phyloP scores from a whole-genome alignment of 2,888 invertebrate species.

The Polymixis lichenea region DNA sequence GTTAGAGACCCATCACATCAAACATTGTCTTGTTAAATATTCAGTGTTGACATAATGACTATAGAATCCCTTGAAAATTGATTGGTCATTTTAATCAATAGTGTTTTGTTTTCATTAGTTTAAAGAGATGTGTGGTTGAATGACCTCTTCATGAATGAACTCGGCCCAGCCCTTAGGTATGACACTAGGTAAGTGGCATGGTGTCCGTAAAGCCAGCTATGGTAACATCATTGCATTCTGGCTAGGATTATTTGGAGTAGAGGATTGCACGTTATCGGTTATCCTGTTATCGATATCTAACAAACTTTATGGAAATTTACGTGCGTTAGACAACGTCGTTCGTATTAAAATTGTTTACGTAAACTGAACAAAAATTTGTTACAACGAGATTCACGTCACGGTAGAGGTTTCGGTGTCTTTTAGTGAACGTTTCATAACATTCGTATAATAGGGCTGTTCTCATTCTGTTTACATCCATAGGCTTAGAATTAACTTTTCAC shows the following conservation, averaged over 20 bases:
- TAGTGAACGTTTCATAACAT: constrained; percentile 7
- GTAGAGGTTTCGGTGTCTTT: constrained; percentile 1
- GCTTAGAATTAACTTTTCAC: constrained; percentile 61
- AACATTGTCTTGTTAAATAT: constrained; percentile 11
- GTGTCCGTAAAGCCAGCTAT: not conserved
- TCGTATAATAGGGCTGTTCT: constrained; percentile 30
- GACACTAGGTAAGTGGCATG: not conserved
- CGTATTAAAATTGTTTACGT: not conserved
- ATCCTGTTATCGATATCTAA: not conserved
- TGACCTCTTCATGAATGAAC: not conserved
- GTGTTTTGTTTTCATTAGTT: too few relatives aligned
- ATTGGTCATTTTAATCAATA: not conserved
- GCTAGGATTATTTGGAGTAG: not conserved
- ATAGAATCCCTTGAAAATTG: not conserved
- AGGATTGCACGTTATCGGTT: too few relatives aligned
- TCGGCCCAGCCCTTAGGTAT: too few relatives aligned
- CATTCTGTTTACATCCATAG: constrained; percentile 44
- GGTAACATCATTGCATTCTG: not conserved
- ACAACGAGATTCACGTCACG: not conserved
- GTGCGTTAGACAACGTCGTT: not conserved
- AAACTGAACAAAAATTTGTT: not conserved
- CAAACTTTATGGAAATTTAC: not conserved
- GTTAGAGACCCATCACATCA: constrained; percentile 2
- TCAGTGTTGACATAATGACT: not conserved
- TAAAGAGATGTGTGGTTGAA: not conserved